A percentile compares a stretch with the other conserved stretches of the same genome.
These are phyloP conservation scores for Nannoperca australis DNA, from an alignment of 2,797 vertebrate species.

Conservation along the genomic window DNA sequence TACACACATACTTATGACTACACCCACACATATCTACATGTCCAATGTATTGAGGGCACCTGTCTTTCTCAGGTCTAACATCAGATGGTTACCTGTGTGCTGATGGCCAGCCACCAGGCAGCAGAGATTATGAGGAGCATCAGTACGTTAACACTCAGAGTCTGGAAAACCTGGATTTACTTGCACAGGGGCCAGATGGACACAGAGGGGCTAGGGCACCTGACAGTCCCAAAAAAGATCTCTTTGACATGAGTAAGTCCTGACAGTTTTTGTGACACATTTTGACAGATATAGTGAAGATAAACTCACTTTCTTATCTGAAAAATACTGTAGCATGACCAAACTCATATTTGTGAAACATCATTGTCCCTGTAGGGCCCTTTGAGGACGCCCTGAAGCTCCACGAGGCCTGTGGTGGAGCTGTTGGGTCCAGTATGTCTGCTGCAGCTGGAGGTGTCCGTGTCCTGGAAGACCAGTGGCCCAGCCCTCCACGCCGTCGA, in stretches of 20 bases:
- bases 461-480: constrained; percentile 92
- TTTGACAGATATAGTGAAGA: neutral
- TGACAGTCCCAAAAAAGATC: constrained; percentile 94
- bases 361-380: constrained; percentile 83
- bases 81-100: constrained; percentile 93
- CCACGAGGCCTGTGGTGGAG: constrained; percentile 85
- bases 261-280: neutral
- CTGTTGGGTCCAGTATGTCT: constrained; percentile 47
- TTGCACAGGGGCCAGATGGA: constrained; percentile 57
- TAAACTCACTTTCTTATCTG: neutral
- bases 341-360: neutral
- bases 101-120: constrained; percentile 84
- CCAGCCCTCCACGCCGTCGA: constrained; percentile 91
- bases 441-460: constrained; percentile 55
- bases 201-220: constrained; percentile 59
- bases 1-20: neutral
- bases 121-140: constrained; percentile 93
- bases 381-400: constrained; percentile 97
- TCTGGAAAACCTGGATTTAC: constrained; percentile 82
- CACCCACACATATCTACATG: neutral
- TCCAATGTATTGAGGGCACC: neutral
- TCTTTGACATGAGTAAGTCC: constrained; percentile 97
- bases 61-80: constrained; percentile 74
- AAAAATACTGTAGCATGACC: neutral
- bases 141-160: constrained; percentile 96